Evolutionary conservation across 2,797 vertebrate species (phyloP), one percentile per base, ranked within the genome.

Genomic region (Sciurus carolinensis): DNA sequence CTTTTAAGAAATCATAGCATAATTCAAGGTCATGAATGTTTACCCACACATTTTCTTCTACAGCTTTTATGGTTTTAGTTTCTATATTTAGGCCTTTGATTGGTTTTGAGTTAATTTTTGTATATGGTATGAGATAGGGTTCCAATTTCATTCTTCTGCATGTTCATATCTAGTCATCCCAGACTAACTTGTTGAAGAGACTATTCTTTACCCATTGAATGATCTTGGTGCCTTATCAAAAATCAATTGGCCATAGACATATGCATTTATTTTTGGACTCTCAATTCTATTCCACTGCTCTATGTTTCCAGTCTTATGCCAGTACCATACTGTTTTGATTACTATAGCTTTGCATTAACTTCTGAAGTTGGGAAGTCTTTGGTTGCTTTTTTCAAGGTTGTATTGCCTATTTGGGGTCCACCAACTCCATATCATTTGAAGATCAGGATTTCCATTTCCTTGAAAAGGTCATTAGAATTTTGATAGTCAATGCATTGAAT

Each of bases 291-390:
- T 66, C 24, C 44, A 80, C 39, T 42, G 8, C 18, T 84, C 2
- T 91, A 47, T 73, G 52, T 87, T 28, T 64, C 57, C 80, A 30
- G 28, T 24, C n/a, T 57, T 80, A 52, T 42, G 11, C 72, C 11
- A 87, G 13, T 57, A 79, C 14, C 22, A 91, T 47, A 91, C 13
- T 84, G 3, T 79, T 89, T 95, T 95, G 71, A 89, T 90, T 87
- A 54, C 42, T 64, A 7, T 79, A 79, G 13, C 30, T 85, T 93
- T 91, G 3, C 54, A 72, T 76, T 86, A 91, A 80, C 7, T 83
- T 91, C 89, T 92, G 33, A 95, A 79, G 50, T 24, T 87, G 26
- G 26, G 14, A 54, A 87, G 8, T 44, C 33, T 11, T 87, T 96
- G 22, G 15, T 80, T 3, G 67, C 42, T 81, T 67, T 79, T 86